Evolutionary conservation across 2,113 vertebrate species (phyloP), one percentile per base, ranked within the genome.

Genomic region (Hiodon alosoides): DNA sequence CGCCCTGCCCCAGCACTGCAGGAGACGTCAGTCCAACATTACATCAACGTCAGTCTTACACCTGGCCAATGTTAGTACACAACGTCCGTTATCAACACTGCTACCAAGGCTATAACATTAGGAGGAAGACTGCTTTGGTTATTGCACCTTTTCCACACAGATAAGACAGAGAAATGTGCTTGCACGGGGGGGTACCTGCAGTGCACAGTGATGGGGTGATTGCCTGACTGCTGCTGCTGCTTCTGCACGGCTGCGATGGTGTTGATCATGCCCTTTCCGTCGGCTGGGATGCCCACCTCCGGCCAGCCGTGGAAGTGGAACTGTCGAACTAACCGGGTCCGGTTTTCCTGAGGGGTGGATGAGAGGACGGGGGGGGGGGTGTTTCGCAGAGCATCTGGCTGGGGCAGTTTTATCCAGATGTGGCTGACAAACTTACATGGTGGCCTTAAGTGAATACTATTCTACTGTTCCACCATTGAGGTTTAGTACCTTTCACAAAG

Each of bases 241-340:
- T 98, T 98, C 87, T 98, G 96, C 82, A 99, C 96, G 0, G 97
- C 96, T 0, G 97, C 96, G 0, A 99, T 99, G 85, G 98, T 95
- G 90, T 94, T 97, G 88, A 98, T 98, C 97, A 99, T 99, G 59
- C 97, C 96, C 85, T 98, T 98, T 0, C 97, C 96, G 0, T 99
- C 96, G 0, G 92, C 90, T 4, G 97, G 97, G 85, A 98, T 99
- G 57, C 96, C 97, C 61, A 99, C 96, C 74, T 99, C 96, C 8
- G 97, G 97, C 97, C 97, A 99, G 79, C 97, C 96, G 0, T 98
- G 97, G 86, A 99, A 99, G 80, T 99, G 97, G 78, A 99, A 99
- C 91, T 94, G 96, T 57, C 97, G 92, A 75, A 98, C 96, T 67
- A 94, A 93, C 1, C 97, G 91, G 84, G 89, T 88, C 86, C 98